These are phyloP conservation scores for Phodopus roborovskii DNA, from an alignment of 2,113 vertebrate genomes.

Conservation along the genomic window DNA sequence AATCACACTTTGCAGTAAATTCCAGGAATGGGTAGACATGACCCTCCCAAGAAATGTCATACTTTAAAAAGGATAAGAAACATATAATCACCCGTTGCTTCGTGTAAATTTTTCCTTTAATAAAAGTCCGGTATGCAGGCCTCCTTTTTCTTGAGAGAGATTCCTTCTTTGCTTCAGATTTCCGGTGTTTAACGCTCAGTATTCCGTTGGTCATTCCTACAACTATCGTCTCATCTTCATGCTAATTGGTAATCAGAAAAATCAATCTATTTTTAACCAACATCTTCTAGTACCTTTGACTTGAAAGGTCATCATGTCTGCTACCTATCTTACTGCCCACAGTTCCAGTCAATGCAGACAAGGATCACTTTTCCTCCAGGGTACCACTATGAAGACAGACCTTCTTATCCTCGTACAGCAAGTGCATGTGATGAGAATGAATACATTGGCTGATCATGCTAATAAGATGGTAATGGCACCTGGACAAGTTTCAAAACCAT, in stretches of 20 bases:
- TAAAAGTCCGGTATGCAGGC: slow-evolving; percentile 92
- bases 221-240: slow-evolving; percentile 93
- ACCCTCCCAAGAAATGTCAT: slow-evolving; percentile 33
- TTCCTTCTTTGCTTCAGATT: slow-evolving; percentile 89
- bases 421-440: not conserved
- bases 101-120: slow-evolving; percentile 94
- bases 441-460: not conserved
- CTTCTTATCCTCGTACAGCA: not conserved
- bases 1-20: not conserved
- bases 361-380: not conserved
- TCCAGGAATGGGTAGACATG: not conserved
- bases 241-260: slow-evolving; percentile 86
- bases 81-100: slow-evolving; percentile 90
- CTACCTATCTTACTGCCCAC: not conserved
- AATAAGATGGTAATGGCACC: not conserved
- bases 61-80: slow-evolving; percentile 13
- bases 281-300: not conserved
- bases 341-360: not conserved
- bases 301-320: not conserved
- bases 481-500: not conserved
- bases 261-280: slow-evolving; percentile 11
- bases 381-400: not conserved
- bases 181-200: slow-evolving; percentile 94
- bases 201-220: slow-evolving; percentile 98
- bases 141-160: slow-evolving; percentile 80